A percentile compares a stretch with the other conserved stretches of the same genome.
Evolutionary conservation across 2,888 invertebrate genomes (phyloP).

Genomic region (Dusona sp.): DNA sequence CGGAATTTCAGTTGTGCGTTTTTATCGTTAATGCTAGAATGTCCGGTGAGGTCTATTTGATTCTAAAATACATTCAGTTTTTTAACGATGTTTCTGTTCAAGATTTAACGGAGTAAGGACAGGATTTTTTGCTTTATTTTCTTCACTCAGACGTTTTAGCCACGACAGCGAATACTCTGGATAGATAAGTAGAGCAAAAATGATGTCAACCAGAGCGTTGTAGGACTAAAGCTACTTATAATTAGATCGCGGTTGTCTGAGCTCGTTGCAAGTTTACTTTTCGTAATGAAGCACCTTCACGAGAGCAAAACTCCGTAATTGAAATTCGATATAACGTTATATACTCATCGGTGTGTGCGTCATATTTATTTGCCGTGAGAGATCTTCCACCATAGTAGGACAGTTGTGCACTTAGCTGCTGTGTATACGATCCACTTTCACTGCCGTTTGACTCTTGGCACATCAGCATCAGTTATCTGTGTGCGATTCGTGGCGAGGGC

Average conservation of each 20-base stretch:
- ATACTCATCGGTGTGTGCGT: constrained; percentile 5
- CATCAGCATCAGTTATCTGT: background rate
- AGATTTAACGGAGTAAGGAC: background rate
- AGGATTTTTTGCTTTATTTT: background rate
- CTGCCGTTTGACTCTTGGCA: constrained; percentile 46
- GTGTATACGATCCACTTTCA: constrained; percentile 73
- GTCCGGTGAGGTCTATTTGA: background rate
- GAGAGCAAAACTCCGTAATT: constrained; percentile 42
- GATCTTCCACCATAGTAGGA: constrained; percentile 37
- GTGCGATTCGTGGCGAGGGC: constrained; percentile 21
- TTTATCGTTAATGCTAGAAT: background rate
- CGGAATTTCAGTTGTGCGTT: constrained; percentile 56
- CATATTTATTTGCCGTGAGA: constrained; percentile 38
- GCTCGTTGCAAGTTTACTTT: constrained; percentile 42
- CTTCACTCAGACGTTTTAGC: background rate
- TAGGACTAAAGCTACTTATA: background rate
- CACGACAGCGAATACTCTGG: background rate
- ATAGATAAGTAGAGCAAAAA: background rate
- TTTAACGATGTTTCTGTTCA: background rate
- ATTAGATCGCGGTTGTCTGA: constrained; percentile 22
- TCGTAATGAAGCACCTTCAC: constrained; percentile 42
- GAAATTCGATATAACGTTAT: constrained; percentile 40
- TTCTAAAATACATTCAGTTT: background rate
- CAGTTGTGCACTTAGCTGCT: constrained; percentile 44
- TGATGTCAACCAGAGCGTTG: background rate